These are phyloP conservation scores for Vanessa tameamea DNA, from an alignment of 1,140 invertebrate species.

Conservation along the genomic window DNA sequence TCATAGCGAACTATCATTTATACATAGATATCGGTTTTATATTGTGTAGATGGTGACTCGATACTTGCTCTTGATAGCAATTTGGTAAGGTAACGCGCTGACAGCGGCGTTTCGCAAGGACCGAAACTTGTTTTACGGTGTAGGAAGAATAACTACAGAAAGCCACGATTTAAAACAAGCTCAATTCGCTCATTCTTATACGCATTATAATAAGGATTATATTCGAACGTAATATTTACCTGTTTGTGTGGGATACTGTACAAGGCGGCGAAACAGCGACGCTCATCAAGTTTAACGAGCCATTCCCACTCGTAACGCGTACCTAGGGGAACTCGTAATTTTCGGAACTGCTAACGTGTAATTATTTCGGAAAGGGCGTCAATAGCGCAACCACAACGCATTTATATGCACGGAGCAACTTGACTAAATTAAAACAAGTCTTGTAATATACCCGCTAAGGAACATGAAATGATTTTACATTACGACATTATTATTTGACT, in stretches of 20 bases:
- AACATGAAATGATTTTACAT: neutral
- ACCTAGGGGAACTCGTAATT: slow-evolving; percentile 63
- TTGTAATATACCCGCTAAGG: slow-evolving; percentile 14
- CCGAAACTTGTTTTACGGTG: slow-evolving; percentile 50
- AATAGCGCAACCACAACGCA: slow-evolving; percentile 49
- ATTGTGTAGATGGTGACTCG: slow-evolving; percentile 15
- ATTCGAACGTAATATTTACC: slow-evolving; percentile 10
- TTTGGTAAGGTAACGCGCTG: slow-evolving; percentile 34
- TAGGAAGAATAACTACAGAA: slow-evolving; percentile 39
- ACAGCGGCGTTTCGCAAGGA: slow-evolving; percentile 39
- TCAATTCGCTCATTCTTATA: slow-evolving; percentile 20
- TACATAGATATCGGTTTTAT: slow-evolving; percentile 6
- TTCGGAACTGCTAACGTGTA: slow-evolving; percentile 72
- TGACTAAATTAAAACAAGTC: slow-evolving; percentile 28
- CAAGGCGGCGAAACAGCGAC: slow-evolving; percentile 48
- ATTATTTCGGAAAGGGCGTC: slow-evolving; percentile 75
- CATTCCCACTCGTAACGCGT: slow-evolving; percentile 56
- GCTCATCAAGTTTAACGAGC: slow-evolving; percentile 79
- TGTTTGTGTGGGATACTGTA: slow-evolving; percentile 24
- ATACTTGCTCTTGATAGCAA: slow-evolving; percentile 33
- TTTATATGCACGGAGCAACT: slow-evolving; percentile 26
- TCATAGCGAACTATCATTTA: neutral
- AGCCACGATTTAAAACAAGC: slow-evolving; percentile 17
- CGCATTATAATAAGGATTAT: slow-evolving; percentile 18
- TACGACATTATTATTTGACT: no score